Conservation (phyloP, 2,113 vertebrate genomes). For the Carlito syrichta region DNA sequence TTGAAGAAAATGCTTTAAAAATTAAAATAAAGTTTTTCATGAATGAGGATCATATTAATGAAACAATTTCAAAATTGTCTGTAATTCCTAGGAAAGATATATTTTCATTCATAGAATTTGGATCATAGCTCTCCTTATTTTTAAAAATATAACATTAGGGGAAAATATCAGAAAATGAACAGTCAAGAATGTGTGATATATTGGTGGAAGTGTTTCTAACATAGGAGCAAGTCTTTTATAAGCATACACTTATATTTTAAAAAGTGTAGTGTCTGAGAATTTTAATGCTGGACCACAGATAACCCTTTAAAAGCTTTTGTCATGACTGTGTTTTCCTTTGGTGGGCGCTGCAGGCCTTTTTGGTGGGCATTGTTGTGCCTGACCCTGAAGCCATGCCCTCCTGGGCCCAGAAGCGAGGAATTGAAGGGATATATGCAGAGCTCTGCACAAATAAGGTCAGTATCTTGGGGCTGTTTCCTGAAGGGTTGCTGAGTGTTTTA, state of each 20-base stretch:
- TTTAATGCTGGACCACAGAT: constrained; percentile 18
- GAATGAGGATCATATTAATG: background rate
- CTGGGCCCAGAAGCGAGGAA: constrained; percentile 95
- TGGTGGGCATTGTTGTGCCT: constrained; percentile 96
- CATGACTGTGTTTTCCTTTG: constrained; percentile 27
- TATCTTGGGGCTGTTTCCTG: background rate
- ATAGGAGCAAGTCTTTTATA: background rate
- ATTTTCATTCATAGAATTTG: background rate
- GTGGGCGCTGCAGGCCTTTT: constrained; percentile 86
- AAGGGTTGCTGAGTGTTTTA: background rate
- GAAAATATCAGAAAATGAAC: background rate
- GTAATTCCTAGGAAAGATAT: background rate
- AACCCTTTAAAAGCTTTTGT: background rate
- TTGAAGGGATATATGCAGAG: constrained; percentile 89
- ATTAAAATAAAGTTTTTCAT: background rate
- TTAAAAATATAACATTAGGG: background rate
- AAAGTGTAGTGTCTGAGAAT: constrained; percentile 19
- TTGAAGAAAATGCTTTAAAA: background rate
- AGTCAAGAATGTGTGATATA: background rate
- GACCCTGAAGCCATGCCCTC: constrained; percentile 93
- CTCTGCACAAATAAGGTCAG: constrained; percentile 92
- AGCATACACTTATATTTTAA: constrained; percentile 39
- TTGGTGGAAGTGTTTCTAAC: constrained; percentile 32
- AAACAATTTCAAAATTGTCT: constrained; percentile 3
- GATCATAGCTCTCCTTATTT: no score